phyloP scores from a whole-genome alignment of 2,797 vertebrate genomes.

The Helostoma temminkii region DNA sequence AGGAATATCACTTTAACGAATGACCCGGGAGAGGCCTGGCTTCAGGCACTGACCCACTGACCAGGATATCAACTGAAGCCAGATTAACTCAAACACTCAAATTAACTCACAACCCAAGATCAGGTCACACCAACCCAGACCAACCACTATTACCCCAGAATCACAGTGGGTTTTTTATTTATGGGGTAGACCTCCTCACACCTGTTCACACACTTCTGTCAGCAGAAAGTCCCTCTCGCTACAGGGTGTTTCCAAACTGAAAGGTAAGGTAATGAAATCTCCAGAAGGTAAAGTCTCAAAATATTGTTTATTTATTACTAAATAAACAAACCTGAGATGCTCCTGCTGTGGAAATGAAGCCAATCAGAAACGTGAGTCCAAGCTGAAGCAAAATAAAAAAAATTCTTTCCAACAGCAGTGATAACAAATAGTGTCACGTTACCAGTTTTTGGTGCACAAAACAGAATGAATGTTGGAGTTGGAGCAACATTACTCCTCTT shows the following conservation, averaged over 20 bases:
- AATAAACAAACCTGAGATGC: background rate
- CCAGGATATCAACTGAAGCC: constrained; percentile 62
- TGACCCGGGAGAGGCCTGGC: constrained; percentile 45
- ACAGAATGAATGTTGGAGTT: background rate
- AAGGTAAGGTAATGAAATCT: background rate
- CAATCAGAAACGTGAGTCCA: background rate
- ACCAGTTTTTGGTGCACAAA: background rate
- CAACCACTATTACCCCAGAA: constrained; percentile 17
- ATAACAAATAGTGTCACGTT: background rate
- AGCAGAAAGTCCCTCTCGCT: constrained; percentile 2
- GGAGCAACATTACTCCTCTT: background rate
- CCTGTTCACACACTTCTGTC: constrained; percentile 19
- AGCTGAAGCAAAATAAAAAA: background rate
- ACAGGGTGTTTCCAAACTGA: background rate
- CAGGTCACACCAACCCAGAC: constrained; percentile 31
- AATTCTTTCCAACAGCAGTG: background rate
- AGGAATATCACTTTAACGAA: constrained; percentile 69
- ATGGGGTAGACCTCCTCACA: constrained; percentile 2
- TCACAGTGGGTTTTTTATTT: background rate
- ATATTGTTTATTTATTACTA: background rate
- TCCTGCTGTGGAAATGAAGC: background rate
- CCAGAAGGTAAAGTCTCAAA: too few relatives aligned
- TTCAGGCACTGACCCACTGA: constrained; percentile 70
- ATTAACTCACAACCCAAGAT: constrained; percentile 29
- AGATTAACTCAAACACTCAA: constrained; percentile 50